Evolutionary conservation across 2,797 vertebrate species (phyloP), one percentile per base, ranked within the genome.

Genomic region (Naso thynnoides): DNA sequence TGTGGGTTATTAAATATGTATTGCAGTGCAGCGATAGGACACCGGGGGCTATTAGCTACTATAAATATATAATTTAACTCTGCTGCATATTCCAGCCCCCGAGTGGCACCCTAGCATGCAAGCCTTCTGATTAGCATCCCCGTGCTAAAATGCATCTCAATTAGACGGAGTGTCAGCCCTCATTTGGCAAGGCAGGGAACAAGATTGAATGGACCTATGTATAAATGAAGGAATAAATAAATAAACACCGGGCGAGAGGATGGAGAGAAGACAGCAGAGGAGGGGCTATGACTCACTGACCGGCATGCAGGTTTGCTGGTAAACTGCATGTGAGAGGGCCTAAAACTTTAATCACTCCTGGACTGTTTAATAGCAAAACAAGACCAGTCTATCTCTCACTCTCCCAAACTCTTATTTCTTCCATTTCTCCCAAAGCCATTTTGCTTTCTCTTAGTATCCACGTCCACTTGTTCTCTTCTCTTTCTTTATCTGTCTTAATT

Each of bases 71-170:
- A 83, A 88, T 88, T 83, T 68, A 74, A 21, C 75, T 68, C 49
- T 73, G 78, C 83, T 65, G 74, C 86, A 89, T 89, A 85, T 88
- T 89, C 91, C 80, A 85, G 73, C 66, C 53, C 84, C 72, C 54
- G 61, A 85, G 88, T 58, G 45, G 59, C 56, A 80, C 24, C 52
- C 15, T 23, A 59, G 76, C 79, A 82, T 82, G 87, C 88, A 81
- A 79, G 81, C 65, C 48, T 41, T 67, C 80, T 70, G 78, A 92
- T 94, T 91, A 92, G 90, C 88, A 89, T 90, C 68, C 76, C 71
- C 59, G 82, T 79, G 74, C 86, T 76, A 84, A 92, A 88, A 93
- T 92, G 86, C 75, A 91, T 93, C 92, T 94, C 91, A 92, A 94
- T 95, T 94, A 93, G 80, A 82, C 70, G 26, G 74, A 87, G 88